These are phyloP conservation scores for Sminthopsis crassicaudata DNA, from an alignment of 2,113 vertebrate genomes.

Conservation along the genomic window DNA sequence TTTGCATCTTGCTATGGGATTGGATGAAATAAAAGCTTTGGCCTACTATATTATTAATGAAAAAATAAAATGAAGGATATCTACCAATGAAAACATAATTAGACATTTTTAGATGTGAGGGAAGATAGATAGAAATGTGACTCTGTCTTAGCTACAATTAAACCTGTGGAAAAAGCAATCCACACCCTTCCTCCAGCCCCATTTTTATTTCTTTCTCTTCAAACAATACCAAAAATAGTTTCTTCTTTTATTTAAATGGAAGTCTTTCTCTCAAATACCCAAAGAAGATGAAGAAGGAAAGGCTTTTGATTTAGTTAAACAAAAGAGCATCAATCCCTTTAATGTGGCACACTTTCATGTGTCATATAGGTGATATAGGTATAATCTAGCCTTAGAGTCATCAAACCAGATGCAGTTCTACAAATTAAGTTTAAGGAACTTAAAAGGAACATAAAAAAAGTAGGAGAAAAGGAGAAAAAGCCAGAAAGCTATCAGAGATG, in stretches of 20 bases:
- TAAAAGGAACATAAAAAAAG: slow-evolving; percentile 3
- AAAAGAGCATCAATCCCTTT: slow-evolving; percentile 29
- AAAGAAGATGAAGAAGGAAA: not conserved
- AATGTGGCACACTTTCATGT: not conserved
- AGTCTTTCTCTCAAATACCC: slow-evolving; percentile 8
- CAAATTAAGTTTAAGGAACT: slow-evolving; percentile 3
- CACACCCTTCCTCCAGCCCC: not conserved
- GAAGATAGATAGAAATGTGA: not conserved
- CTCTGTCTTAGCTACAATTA: not conserved
- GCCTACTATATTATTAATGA: not conserved
- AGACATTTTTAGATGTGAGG: not conserved
- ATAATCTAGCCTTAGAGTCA: not conserved
- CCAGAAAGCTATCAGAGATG: not conserved
- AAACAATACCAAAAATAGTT: slow-evolving; percentile 5
- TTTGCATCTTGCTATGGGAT: not conserved
- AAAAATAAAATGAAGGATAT: not conserved
- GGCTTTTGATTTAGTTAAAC: not conserved
- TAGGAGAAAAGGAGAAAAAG: not conserved
- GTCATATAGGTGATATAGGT: not conserved
- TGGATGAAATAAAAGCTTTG: not conserved
- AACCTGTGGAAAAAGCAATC: not conserved
- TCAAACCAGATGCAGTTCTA: slow-evolving; percentile 25
- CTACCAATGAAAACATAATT: not conserved
- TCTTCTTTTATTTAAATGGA: slow-evolving; percentile 24
- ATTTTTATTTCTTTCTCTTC: slow-evolving; percentile 22